phyloP scores from a whole-genome alignment of 1,140 invertebrate genomes.

The Mactra quadrangularis region DNA sequence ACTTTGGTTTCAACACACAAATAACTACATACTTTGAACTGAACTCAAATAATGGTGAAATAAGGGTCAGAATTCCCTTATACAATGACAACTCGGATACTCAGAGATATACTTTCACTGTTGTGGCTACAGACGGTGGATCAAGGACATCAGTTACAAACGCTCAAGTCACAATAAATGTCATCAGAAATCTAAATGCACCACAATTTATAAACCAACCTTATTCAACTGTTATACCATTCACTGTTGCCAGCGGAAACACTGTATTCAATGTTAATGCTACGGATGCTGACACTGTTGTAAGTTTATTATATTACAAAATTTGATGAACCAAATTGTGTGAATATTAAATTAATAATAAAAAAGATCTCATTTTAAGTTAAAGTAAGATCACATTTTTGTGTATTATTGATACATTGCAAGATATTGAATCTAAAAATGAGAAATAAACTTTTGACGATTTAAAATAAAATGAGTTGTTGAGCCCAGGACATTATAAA shows the following conservation, averaged over 20 bases:
- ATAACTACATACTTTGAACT: conserved; percentile 64
- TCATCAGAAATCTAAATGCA: conserved; percentile 81
- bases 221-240: conserved; percentile 65
- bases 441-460: no score
- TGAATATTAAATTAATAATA: no score
- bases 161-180: conserved; percentile 75
- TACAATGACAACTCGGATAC: conserved; percentile 64
- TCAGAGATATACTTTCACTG: conserved; percentile 65
- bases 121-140: conserved; percentile 68
- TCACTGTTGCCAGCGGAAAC: conserved; percentile 57
- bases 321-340: no score
- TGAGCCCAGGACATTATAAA: no score
- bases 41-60: conserved; percentile 54
- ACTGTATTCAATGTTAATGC: conserved; percentile 67
- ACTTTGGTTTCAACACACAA: conserved; percentile 28
- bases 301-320: conserved; percentile 55
- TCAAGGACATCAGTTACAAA: conserved; percentile 42
- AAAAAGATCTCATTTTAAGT: no score
- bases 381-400: no score
- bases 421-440: no score
- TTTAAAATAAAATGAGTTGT: no score
- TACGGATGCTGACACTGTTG: conserved; percentile 71
- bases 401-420: no score
- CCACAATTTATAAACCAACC: conserved; percentile 90
- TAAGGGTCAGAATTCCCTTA: conserved; percentile 62